These are phyloP conservation scores for Baryphthengus martii DNA, from an alignment of 2,113 vertebrate genomes.

Conservation along the genomic window DNA sequence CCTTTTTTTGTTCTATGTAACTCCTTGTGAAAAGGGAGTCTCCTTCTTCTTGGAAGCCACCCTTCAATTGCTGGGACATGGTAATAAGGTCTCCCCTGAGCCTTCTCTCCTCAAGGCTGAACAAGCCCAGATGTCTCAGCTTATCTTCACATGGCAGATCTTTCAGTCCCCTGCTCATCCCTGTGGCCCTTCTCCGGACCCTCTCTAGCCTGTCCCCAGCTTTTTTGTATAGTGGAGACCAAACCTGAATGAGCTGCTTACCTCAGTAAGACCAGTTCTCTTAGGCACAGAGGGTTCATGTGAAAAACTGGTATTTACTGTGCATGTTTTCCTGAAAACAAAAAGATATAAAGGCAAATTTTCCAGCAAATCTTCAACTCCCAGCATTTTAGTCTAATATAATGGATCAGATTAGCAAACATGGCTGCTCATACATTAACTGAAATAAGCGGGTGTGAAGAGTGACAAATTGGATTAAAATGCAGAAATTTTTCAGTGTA, in stretches of 20 bases:
- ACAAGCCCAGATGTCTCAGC: no score
- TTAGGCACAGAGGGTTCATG: background rate
- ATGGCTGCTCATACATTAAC: background rate
- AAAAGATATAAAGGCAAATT: background rate
- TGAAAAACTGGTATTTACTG: background rate
- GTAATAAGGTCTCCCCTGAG: no score
- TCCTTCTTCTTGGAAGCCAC: no score
- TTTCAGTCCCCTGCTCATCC: no score
- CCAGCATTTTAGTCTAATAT: background rate
- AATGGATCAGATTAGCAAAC: slow-evolving; percentile 9
- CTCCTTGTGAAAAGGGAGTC: no score
- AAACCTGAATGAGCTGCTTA: background rate
- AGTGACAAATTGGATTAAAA: slow-evolving; percentile 38
- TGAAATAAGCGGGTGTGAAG: background rate
- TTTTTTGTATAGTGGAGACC: no score
- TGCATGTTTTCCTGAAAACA: background rate
- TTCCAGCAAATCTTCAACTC: background rate
- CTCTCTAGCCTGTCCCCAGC: no score
- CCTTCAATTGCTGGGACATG: no score
- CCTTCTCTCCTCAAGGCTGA: no score
- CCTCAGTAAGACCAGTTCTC: background rate
- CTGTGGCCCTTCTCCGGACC: no score
- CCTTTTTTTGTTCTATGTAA: no score
- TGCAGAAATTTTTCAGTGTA: background rate
- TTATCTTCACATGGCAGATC: no score